A percentile compares a stretch with the other conserved stretches of the same genome.
Conservation (phyloP, 2,888 invertebrate genomes). For the Drosophila macrospina region DNA sequence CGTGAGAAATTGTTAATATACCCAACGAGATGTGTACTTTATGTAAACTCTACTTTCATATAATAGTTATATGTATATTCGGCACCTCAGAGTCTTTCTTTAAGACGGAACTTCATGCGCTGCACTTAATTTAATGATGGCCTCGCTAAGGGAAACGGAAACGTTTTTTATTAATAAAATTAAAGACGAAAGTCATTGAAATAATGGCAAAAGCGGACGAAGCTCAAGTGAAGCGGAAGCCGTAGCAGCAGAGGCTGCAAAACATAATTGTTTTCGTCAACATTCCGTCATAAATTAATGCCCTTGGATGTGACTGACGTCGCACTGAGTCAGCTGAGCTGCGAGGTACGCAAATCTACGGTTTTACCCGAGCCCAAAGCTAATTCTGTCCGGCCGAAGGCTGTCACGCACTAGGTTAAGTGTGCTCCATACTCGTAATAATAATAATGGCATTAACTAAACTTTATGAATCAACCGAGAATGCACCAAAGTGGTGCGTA, state of each 20-base stretch:
- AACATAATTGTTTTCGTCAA: conserved; percentile 25
- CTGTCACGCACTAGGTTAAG: conserved; percentile 61
- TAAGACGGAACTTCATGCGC: conserved; percentile 58
- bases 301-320: conserved; percentile 53
- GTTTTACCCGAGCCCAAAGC: conserved; percentile 63
- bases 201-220: conserved; percentile 68
- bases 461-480: conserved; percentile 55
- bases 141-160: conserved; percentile 7
- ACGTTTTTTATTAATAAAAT: conserved; percentile 69
- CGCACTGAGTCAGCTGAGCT: conserved; percentile 55
- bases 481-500: conserved; percentile 22
- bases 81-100: conserved; percentile 31
- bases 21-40: conserved; percentile 3
- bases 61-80: neutral
- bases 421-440: conserved; percentile 47
- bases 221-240: conserved; percentile 68
- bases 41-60: conserved; percentile 20
- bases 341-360: conserved; percentile 28
- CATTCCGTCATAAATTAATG: conserved; percentile 47
- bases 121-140: conserved; percentile 71
- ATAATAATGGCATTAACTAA: conserved; percentile 41
- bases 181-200: conserved; percentile 70
- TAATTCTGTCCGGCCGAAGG: conserved; percentile 63
- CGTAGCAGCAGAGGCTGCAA: conserved; percentile 16
- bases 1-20: neutral